Base-by-base conservation (phyloP, 2,888 invertebrate genomes). In the Leucozona laternaria region DNA sequence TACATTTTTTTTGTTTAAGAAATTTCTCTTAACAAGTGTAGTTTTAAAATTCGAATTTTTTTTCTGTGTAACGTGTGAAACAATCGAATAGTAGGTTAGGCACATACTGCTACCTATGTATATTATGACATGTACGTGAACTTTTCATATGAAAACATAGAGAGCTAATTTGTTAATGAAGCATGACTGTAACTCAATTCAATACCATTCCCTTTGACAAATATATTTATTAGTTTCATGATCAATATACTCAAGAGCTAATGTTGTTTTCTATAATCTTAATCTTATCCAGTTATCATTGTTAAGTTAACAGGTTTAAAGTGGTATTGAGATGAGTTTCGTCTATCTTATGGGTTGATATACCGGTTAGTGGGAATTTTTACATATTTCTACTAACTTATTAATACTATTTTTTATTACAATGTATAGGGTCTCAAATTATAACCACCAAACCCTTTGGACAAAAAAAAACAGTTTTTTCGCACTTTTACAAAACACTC, bases 201-300 rank as follows among this genome's bases (percentile, higher is more conserved):
- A 57, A 34, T 37, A 48, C 57, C 57, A 66, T 57, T 48, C 58
- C 25, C 68, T 76, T 37, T n/a, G 43, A 25, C 25, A 57, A 37
- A 48, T 68, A 45, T 77, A 77, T 68, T 58, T 77, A 77, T 68
- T 58, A n/a, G 57, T 58, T 57, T 68, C 76, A 77, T 58, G 57
- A 77, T 58, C 55, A 77, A 50, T 48, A 48, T 48, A 48, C 50
- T 62, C 25, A 43, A 43, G 11, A 3, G 10, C 8, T 43, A 25
- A 8, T 40, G 7, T 53, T 53, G 7, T n/a, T 28, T 53, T 15
- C 2, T 28, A 60, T 25, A 40, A 20, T 40, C 40, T 25, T 25
- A 62, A 25, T 22, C 15, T 60, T 15, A 60, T 62, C 25, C 10
- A 25, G 25, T 22, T 25, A 43, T 77, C 66, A 68, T 58, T 45